These are phyloP conservation scores for Choristoneura fumiferana DNA, from an alignment of 1,140 invertebrate species.

Conservation along the genomic window DNA sequence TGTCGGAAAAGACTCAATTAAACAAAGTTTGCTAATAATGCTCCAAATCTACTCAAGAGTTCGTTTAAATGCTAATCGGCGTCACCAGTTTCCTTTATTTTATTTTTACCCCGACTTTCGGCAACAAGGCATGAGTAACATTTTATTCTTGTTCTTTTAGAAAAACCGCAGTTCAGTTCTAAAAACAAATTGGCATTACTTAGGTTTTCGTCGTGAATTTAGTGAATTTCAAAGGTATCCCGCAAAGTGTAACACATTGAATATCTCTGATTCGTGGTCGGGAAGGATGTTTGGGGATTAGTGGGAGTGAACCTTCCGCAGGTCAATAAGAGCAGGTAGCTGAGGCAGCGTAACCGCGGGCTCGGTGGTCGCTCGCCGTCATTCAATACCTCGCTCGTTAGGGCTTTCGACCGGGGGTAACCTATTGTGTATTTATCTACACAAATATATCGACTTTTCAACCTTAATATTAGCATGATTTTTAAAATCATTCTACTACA, in stretches of 20 bases:
- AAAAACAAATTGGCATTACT: no score
- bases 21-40: background rate
- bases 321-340: constrained; percentile 68
- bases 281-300: constrained; percentile 55
- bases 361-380: constrained; percentile 24
- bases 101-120: background rate
- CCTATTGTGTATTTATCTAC: no score
- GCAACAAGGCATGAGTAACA: background rate
- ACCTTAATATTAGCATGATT: no score
- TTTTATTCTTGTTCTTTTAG: background rate
- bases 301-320: constrained; percentile 39
- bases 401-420: background rate
- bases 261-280: constrained; percentile 62
- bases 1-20: constrained; percentile 16
- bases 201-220: background rate
- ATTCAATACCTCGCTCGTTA: constrained; percentile 27
- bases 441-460: no score
- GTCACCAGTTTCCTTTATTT: background rate
- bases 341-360: constrained; percentile 26
- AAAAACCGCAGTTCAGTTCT: background rate
- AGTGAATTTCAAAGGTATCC: constrained; percentile 1
- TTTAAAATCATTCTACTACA: no score
- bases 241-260: constrained; percentile 23
- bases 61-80: background rate
- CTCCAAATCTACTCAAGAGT: background rate